A percentile compares a stretch with the other conserved stretches of the same genome.
These are phyloP conservation scores for Trididemnum clinides DNA, from an alignment of 23 tunicate genomes.

Conservation along the genomic window DNA sequence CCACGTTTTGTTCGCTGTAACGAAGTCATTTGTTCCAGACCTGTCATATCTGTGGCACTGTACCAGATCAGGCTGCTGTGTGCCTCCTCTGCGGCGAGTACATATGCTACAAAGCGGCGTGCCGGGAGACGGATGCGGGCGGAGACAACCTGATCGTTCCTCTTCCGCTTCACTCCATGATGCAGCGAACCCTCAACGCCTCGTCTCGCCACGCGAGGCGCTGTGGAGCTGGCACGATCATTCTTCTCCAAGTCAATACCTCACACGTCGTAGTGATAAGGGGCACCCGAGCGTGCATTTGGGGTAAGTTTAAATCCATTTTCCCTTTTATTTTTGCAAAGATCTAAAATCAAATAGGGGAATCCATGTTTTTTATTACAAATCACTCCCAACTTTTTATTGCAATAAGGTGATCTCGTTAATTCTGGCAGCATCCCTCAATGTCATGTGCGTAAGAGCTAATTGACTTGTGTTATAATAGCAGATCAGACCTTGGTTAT, in stretches of 20 bases:
- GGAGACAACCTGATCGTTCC: background rate
- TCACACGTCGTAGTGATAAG: slow-evolving; percentile 55
- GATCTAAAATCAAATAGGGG: no score
- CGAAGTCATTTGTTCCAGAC: slow-evolving; percentile 10
- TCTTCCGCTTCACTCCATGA: background rate
- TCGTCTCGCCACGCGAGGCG: slow-evolving; percentile 68
- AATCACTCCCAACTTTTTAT: no score
- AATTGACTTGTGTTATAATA: no score
- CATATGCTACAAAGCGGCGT: slow-evolving; percentile 69
- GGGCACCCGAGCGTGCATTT: slow-evolving; percentile 50
- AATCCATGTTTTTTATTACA: no score
- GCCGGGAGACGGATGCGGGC: slow-evolving; percentile 17
- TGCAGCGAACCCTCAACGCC: background rate
- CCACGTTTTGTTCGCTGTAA: no score
- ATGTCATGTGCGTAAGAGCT: no score
- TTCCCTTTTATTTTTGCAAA: no score
- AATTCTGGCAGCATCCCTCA: no score
- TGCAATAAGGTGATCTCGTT: no score
- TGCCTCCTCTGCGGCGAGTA: slow-evolving; percentile 87
- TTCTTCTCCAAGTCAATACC: slow-evolving; percentile 57
- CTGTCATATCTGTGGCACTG: slow-evolving; percentile 33
- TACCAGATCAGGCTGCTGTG: slow-evolving; percentile 62
- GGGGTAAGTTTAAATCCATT: slow-evolving; percentile 67
- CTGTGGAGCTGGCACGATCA: slow-evolving; percentile 90
- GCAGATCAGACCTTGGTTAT: no score